Evolutionary conservation across 2,113 vertebrate species (phyloP).

Genomic region (Fregata magnificens): DNA sequence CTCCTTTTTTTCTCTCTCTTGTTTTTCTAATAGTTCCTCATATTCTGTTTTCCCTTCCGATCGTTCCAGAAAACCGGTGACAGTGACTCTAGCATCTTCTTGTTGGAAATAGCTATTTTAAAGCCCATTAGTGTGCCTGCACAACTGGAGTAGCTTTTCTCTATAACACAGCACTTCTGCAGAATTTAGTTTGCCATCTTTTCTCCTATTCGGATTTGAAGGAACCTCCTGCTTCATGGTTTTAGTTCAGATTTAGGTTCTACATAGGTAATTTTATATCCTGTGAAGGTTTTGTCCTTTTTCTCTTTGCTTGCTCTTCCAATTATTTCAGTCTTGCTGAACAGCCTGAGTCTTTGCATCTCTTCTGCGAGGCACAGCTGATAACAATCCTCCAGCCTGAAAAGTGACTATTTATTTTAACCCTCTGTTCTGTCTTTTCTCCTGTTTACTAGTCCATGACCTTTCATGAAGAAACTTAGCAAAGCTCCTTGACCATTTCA

Average conservation of each 20-base stretch:
- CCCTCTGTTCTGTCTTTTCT: neutral
- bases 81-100: neutral
- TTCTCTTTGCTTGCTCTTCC: neutral
- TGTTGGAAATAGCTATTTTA: neutral
- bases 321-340: neutral
- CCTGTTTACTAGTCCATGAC: neutral
- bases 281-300: neutral
- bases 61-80: accelerated
- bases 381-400: neutral
- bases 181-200: neutral
- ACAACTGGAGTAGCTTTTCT: neutral
- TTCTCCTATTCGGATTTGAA: neutral
- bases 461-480: neutral
- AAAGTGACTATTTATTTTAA: neutral
- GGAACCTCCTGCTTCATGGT: neutral
- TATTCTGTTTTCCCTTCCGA: neutral
- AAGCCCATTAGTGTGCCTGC: neutral
- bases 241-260: neutral
- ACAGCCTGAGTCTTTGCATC: neutral
- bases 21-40: neutral
- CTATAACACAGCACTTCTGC: neutral
- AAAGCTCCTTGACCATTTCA: neutral
- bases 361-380: neutral
- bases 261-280: neutral
- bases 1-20: neutral